Conservation (phyloP, 2,888 invertebrate species). For the Cartodere bifasciata region DNA sequence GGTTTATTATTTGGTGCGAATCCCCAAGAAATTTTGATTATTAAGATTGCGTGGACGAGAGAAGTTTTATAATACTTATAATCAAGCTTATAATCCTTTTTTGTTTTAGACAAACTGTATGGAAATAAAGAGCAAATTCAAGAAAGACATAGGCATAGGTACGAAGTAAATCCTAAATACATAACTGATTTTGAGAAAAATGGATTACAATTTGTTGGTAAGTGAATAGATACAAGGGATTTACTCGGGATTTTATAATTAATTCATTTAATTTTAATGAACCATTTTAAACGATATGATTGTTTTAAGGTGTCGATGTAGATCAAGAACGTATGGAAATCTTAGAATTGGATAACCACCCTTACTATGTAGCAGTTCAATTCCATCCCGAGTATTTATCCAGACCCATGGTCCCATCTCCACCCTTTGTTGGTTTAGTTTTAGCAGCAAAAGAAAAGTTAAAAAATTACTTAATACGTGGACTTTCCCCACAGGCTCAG, state of each 20-base stretch:
- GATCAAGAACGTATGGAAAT: constrained; percentile 91
- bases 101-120: constrained; percentile 48
- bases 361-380: constrained; percentile 90
- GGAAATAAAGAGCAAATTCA: constrained; percentile 67
- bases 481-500: constrained; percentile 59
- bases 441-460: constrained; percentile 79
- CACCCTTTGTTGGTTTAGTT: constrained; percentile 90
- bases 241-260: neutral
- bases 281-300: too few relatives aligned
- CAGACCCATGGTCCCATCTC: constrained; percentile 80
- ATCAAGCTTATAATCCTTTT: neutral
- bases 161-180: constrained; percentile 90
- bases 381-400: constrained; percentile 97
- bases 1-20: too few relatives aligned
- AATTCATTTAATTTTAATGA: neutral
- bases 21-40: too few relatives aligned
- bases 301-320: constrained; percentile 50
- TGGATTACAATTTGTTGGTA: constrained; percentile 82
- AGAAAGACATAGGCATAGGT: constrained; percentile 93
- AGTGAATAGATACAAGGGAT: constrained; percentile 15
- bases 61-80: too few relatives aligned
- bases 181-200: constrained; percentile 63
- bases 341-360: constrained; percentile 73
- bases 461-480: constrained; percentile 54
- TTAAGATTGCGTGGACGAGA: too few relatives aligned